Percentiles rank a stretch among this genome's conserved stretches.
Evolutionary conservation across 2,888 invertebrate genomes (phyloP).

Genomic region (Coenonympha arcania): DNA sequence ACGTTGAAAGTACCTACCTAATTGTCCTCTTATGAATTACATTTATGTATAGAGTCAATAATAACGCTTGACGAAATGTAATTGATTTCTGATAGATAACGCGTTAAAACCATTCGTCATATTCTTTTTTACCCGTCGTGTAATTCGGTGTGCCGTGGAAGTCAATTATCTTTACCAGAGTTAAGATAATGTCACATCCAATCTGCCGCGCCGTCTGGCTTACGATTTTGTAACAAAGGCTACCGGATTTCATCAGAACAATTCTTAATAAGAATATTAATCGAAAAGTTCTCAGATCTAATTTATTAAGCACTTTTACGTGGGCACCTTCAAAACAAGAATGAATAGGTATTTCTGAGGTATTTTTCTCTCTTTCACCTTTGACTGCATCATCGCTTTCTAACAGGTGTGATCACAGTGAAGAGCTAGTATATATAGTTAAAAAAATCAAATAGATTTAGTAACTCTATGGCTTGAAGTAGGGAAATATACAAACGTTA

Average conservation of each 20-base stretch:
- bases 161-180: constrained; percentile 23
- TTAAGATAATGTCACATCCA: constrained; percentile 27
- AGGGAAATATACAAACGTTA: too few relatives aligned
- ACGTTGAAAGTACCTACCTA: too few relatives aligned
- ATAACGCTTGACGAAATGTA: constrained; percentile 38
- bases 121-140: constrained; percentile 19
- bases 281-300: too few relatives aligned
- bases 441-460: too few relatives aligned
- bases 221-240: constrained; percentile 19
- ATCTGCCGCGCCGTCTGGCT: constrained; percentile 7
- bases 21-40: constrained; percentile 14
- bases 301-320: too few relatives aligned
- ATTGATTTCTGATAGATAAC: constrained; percentile 23
- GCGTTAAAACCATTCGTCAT: constrained; percentile 16
- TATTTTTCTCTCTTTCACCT: too few relatives aligned
- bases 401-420: too few relatives aligned
- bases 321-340: too few relatives aligned
- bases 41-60: constrained; percentile 54
- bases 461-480: too few relatives aligned
- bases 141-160: constrained; percentile 27
- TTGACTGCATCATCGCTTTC: too few relatives aligned
- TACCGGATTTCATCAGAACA: neutral
- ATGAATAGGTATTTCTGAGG: too few relatives aligned
- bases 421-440: too few relatives aligned
- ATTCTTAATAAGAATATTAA: neutral